Evolutionary conservation across 1,140 invertebrate genomes (phyloP), one percentile per base, ranked within the genome.

Genomic region (honey bee (Apis mellifera)): DNA sequence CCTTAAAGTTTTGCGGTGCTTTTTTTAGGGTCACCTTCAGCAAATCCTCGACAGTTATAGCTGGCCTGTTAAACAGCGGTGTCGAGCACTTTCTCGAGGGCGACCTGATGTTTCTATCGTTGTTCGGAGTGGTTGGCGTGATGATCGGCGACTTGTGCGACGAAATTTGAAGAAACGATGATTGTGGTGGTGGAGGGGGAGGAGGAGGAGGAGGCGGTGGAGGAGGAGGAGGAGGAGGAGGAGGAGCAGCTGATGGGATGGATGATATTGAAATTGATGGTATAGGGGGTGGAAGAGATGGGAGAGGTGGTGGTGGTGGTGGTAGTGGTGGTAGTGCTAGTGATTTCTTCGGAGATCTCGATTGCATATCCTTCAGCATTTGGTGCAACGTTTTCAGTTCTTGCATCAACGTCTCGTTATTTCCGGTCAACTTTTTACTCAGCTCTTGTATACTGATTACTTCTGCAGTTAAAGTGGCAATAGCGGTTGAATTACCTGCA

Each of bases 11-110:
- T 50, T 86, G 86, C 7, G 89, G 86, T 23, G 90, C 91, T 78
- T 93, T 93, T 78, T 89, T 93, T 26, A 93, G 66, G 13, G 90
- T 93, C 32, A 93, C 91, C 87, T 93, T 94, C 32, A 91, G 32
- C 42, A 94, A 83, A 88, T 93, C 93, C 50, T 94, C 92, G 11
- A 91, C 89, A 2, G 93, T 94, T 50, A 94, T 94, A 17, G 83
- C 42, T 3, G 91, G 92, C 81, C 92, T 88, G 52, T 69, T 87
- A 12, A 68, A 48, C 11, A 86, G 73, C 17, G 91, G 84, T 12
- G 87, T 91, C 5, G 83, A 90, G 21, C 72, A 85, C 78, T 90
- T 90, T 68, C 83, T 91, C n/a, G 80, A 65, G 26, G 87, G 86
- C 19, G 83, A 90, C 23, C 84, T 86, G n/a, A 77, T 75, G 19